Conservation (phyloP, 1,140 invertebrate species). For the Hycleus cichorii region DNA sequence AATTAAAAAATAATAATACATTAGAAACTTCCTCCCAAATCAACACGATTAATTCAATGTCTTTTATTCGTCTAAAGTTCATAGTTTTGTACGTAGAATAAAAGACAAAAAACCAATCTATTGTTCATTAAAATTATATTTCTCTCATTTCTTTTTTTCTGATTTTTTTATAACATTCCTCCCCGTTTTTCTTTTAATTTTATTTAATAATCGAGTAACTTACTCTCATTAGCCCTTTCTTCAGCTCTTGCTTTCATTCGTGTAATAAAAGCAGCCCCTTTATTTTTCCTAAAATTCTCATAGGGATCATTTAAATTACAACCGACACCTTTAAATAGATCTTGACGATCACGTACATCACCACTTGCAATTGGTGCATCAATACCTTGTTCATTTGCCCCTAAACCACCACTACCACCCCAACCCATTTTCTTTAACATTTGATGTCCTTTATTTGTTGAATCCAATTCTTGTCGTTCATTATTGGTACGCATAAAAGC, state of each 20-base stretch:
- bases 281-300: conserved; percentile 94
- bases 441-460: conserved; percentile 92
- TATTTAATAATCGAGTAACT: conserved; percentile 18
- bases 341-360: conserved; percentile 81
- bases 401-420: conserved; percentile 78
- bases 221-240: conserved; percentile 57
- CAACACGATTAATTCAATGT: too few species aligned
- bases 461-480: conserved; percentile 56
- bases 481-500: conserved; percentile 19
- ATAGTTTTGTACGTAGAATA: too few species aligned
- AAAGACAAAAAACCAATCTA: too few species aligned
- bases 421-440: conserved; percentile 95
- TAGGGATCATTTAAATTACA: conserved; percentile 89
- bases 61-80: too few species aligned
- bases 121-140: too few species aligned
- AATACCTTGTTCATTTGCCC: conserved; percentile 89
- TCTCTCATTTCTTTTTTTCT: too few species aligned
- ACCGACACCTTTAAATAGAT: conserved; percentile 90
- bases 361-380: conserved; percentile 88
- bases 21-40: too few species aligned
- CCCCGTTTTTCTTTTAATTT: too few species aligned
- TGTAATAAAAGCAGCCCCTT: conserved; percentile 92
- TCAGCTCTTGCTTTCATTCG: conserved; percentile 90
- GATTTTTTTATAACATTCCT: too few species aligned
- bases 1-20: too few species aligned